Evolutionary conservation across 2,888 invertebrate genomes (phyloP).

Genomic region (Agriopis marginaria): DNA sequence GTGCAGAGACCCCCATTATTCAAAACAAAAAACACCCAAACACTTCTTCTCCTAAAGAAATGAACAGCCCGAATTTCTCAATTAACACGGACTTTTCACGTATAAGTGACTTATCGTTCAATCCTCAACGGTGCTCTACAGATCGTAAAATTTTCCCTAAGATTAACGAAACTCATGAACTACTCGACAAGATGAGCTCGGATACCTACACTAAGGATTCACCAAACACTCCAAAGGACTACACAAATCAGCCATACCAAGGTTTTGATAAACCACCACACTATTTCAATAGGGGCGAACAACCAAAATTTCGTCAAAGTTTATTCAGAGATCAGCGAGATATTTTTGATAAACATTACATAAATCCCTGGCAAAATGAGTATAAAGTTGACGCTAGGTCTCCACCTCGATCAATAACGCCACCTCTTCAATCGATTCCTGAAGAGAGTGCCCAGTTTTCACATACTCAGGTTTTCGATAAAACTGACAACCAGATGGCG

Average conservation of each 20-base stretch:
- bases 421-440: conserved; percentile 79
- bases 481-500: conserved; percentile 64
- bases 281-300: conserved; percentile 62
- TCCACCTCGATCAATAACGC: conserved; percentile 74
- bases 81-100: conserved; percentile 81
- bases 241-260: conserved; percentile 50
- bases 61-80: conserved; percentile 79
- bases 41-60: conserved; percentile 80
- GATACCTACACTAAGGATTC: conserved; percentile 86
- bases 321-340: conserved; percentile 73
- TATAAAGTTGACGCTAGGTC: conserved; percentile 61
- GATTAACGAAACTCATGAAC: conserved; percentile 69
- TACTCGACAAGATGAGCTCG: conserved; percentile 72
- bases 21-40: conserved; percentile 75
- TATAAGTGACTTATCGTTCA: conserved; percentile 79
- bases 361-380: conserved; percentile 72
- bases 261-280: conserved; percentile 61
- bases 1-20: conserved; percentile 59
- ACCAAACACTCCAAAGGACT: conserved; percentile 68
- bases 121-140: conserved; percentile 78
- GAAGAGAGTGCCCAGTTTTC: conserved; percentile 78
- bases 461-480: conserved; percentile 67
- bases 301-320: conserved; percentile 71
- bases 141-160: conserved; percentile 74
- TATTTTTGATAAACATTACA: conserved; percentile 56